Percentiles rank a stretch among this genome's conserved stretches.
These are phyloP conservation scores for Actenoides lindsayi DNA, from an alignment of 2,113 vertebrate genomes.

Conservation along the genomic window DNA sequence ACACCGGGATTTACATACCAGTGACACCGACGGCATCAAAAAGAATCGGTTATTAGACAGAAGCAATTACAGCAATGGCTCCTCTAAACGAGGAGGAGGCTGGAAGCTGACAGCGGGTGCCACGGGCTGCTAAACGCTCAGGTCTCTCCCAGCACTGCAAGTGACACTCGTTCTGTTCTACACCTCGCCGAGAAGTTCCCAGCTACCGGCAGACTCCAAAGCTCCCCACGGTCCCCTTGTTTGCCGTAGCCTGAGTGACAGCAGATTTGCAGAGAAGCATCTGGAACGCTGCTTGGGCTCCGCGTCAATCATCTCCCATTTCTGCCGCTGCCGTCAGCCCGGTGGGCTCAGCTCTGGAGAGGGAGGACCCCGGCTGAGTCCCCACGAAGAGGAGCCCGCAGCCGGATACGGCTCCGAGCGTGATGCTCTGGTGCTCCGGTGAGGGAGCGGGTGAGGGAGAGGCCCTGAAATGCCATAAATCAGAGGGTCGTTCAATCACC, in stretches of 20 bases:
- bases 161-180: neutral
- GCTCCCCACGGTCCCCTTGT: neutral
- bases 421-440: neutral
- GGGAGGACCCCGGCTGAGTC: rapidly evolving
- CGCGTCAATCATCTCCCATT: neutral
- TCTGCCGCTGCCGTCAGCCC: rapidly evolving
- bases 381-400: neutral
- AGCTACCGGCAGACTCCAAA: neutral
- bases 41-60: conserved; percentile 1
- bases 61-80: neutral
- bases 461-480: neutral
- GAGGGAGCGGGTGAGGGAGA: neutral
- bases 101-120: neutral
- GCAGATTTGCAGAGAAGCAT: neutral
- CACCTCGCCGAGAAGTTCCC: neutral
- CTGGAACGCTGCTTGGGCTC: neutral
- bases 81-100: neutral
- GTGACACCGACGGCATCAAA: neutral
- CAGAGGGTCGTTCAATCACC: rapidly evolving
- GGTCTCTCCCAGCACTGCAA: neutral
- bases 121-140: neutral
- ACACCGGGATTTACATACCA: neutral
- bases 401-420: rapidly evolving
- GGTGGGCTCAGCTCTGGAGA: neutral
- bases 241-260: neutral